Evolutionary conservation across 2,888 invertebrate species (phyloP), one percentile per base, ranked within the genome.

Genomic region (Tiliacea aurago): DNA sequence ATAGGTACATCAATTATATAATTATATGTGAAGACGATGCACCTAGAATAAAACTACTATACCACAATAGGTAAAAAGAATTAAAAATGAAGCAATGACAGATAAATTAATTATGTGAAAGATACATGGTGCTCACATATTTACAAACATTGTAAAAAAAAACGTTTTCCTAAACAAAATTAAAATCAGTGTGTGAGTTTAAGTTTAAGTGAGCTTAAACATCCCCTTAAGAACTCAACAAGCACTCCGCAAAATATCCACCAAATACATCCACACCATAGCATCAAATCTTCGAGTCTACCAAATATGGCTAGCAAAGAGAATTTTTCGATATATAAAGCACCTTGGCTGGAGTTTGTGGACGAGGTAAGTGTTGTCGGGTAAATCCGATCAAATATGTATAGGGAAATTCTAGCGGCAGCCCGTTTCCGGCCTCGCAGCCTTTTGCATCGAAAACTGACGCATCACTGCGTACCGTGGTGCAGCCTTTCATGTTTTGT

Each of bases 381-480:
- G 89, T 91, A 93, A 93, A 93, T 92, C 91, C 91, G 91, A 90
- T 93, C 91, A 93, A 93, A 93, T 91, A 93, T 93, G 92, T 87
- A 93, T 91, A 88, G 90, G 86, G 85, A 93, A 91, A 92, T 91
- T 91, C 89, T 86, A 86, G 88, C 82, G 88, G 86, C 87, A 88
- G 84, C 87, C 88, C 85, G 85, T 87, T 90, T 87, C 86, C 86
- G 87, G 73, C 80, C 81, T 80, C 85, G 85, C 88, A 89, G 87
- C 87, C 87, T 90, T 92, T 91, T 90, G 88, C 91, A 87, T 84
- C 81, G 83, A 86, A 87, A 89, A 89, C 85, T 86, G 86, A 87
- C 85, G 87, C 89, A 86, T 90, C 89, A 86, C 89, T 88, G 86
- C 84, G 71, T 85, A 84, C 85, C 84, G 77, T 84, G 83, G 84